A percentile compares a stretch with the other conserved stretches of the same genome.
phyloP scores from a whole-genome alignment of 2,113 vertebrate species.

The Lagenorhynchus albirostris region DNA sequence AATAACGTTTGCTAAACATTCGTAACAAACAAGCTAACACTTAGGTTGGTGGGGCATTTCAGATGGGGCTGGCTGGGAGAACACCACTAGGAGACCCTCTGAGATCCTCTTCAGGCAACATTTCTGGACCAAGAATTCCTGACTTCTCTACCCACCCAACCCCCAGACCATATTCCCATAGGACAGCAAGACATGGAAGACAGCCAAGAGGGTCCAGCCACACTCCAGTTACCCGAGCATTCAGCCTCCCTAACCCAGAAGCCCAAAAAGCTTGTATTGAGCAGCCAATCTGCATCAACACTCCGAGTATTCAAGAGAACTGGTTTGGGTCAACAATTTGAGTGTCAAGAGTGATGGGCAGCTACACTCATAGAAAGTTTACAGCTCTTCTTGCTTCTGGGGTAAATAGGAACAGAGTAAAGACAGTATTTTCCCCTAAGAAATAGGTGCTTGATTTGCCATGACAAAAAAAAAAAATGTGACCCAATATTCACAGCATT shows the following conservation, averaged over 20 bases:
- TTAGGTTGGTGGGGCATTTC: neutral
- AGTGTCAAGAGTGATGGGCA: neutral
- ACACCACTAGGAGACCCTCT: neutral
- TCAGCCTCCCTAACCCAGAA: neutral
- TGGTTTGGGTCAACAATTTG: neutral
- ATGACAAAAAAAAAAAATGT: neutral
- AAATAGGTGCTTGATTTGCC: neutral
- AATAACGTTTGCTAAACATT: neutral
- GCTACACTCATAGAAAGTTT: neutral
- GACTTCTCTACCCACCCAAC: neutral
- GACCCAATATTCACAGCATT: neutral
- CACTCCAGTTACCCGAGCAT: neutral
- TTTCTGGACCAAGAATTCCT: neutral
- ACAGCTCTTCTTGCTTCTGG: neutral
- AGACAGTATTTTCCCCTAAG: neutral
- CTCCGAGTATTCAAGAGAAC: neutral
- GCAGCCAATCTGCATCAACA: too few relatives aligned
- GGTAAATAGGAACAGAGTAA: neutral
- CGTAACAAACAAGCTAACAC: neutral
- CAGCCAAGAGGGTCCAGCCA: neutral
- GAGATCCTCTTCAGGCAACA: neutral
- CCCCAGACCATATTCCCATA: neutral
- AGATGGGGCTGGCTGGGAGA: neutral
- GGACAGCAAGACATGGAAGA: neutral
- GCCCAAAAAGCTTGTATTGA: neutral